These are phyloP conservation scores for Entomobrya multifasciata DNA, from an alignment of 2,888 invertebrate species.

Conservation along the genomic window DNA sequence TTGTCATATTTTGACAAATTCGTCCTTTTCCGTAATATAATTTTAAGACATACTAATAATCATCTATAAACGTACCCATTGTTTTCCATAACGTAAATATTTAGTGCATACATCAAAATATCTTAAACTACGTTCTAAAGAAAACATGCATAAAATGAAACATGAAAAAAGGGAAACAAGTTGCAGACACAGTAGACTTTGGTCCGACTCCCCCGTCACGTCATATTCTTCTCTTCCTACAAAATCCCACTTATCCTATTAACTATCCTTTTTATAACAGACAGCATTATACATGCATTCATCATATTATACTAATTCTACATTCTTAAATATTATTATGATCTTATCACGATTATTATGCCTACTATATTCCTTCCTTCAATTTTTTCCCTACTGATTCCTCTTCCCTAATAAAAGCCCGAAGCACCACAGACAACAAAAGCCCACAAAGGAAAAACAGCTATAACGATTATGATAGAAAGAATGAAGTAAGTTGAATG, in stretches of 20 bases:
- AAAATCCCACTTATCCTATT: conserved; percentile 16
- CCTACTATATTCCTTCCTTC: conserved; percentile 14
- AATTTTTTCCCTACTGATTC: not conserved
- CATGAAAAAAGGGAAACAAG: not conserved
- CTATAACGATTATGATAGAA: not conserved
- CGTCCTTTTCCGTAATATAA: too few relatives aligned
- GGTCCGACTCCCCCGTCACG: not conserved
- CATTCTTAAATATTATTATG: conserved; percentile 4
- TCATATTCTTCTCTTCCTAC: not conserved
- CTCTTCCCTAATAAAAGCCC: conserved; percentile 1
- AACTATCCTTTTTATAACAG: not conserved
- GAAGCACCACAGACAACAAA: conserved; percentile 8
- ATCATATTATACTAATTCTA: not conserved
- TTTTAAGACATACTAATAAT: too few relatives aligned
- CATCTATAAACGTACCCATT: too few relatives aligned
- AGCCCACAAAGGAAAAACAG: conserved; percentile 39
- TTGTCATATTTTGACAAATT: too few relatives aligned
- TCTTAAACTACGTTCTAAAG: too few relatives aligned
- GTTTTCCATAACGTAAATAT: too few relatives aligned
- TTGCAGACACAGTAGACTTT: not conserved
- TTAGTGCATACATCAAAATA: too few relatives aligned
- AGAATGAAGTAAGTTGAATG: too few relatives aligned
- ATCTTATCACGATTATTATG: conserved; percentile 35
- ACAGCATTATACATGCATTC: not conserved
- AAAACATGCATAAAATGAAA: not conserved